Evolutionary conservation across 2,797 vertebrate genomes (phyloP), one percentile per base, ranked within the genome.

Genomic region (Dromococcyx pavoninus): DNA sequence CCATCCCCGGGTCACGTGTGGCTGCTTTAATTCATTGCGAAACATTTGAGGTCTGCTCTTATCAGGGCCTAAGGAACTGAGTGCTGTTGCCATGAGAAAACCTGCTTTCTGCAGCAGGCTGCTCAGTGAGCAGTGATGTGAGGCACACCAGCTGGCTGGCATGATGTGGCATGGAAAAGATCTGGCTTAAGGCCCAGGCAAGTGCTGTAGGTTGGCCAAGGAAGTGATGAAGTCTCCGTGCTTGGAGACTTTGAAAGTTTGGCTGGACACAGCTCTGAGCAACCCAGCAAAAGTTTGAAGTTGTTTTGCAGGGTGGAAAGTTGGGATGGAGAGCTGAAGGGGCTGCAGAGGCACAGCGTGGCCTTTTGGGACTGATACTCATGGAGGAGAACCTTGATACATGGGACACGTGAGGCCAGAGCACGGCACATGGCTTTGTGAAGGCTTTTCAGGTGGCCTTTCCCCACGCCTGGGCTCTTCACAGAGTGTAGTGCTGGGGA

Each of bases 401-500:
- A 5, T 5, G n/a, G 57, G n/a, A 18, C 7, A 43, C 2, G 1
- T 7, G 25, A 54, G 32, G 23, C 22, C 2, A 1, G 62, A 84
- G 33, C 35, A 1, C 4, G 9, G 43, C 33, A 56, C 43, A 25
- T 23, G 23, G 43, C 60, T 76, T 48, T 19, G 48, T 71, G 56
- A 60, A 85, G 56, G 54, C n/a, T n/a, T 91, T 94, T 57, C 35
- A 44, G 22, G 5, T 32, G 23, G 17, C 44, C 23, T 86, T 71
- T 76, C 43, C 33, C 35, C 58, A 44, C 43, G 17, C 13, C 41
- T n/a, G 23, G 9, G 16, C 35, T 73, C 24, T 86, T 81, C 17
- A 7, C 81, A 43, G 56, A 19, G 27, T 27, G n/a, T 39, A 33
- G 67, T n/a, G 48, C 60, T 86, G 84, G 70, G 74, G 74, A 95